phyloP scores from a whole-genome alignment of 2,888 invertebrate genomes.

The Caenorhabditis parvicauda region DNA sequence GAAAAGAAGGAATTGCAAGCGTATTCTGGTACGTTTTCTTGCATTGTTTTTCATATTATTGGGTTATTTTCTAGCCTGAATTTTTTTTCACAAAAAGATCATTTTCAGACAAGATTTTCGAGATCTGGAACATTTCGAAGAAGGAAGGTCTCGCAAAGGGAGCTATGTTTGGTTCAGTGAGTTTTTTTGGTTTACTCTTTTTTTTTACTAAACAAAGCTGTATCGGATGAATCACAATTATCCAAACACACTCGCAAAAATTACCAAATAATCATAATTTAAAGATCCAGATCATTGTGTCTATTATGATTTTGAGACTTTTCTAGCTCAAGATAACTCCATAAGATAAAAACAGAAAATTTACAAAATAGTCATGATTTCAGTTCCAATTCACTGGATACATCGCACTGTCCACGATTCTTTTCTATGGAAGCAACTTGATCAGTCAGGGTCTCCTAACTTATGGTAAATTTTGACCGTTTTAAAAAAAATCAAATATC shows the following conservation, averaged over 20 bases:
- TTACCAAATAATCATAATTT: not conserved
- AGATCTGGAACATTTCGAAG: slow-evolving; percentile 77
- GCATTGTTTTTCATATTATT: slow-evolving; percentile 68
- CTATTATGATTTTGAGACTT: not conserved
- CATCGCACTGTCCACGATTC: slow-evolving; percentile 53
- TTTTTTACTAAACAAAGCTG: not conserved
- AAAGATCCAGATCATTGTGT: not conserved
- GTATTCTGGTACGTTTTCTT: too few species aligned
- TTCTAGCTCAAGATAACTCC: not conserved
- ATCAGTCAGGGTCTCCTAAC: slow-evolving; percentile 57
- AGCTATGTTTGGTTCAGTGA: slow-evolving; percentile 82
- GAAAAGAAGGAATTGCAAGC: slow-evolving; percentile 75
- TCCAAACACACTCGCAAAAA: too few species aligned
- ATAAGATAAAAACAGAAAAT: not conserved
- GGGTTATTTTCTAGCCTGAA: slow-evolving; percentile 68
- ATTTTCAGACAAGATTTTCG: slow-evolving; percentile 71
- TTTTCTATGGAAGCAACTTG: slow-evolving; percentile 59
- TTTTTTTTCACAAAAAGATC: slow-evolving; percentile 33
- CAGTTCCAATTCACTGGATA: slow-evolving; percentile 61
- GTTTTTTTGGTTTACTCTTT: slow-evolving; percentile 14
- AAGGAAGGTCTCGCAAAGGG: slow-evolving; percentile 84
- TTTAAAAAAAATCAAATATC: slow-evolving; percentile 2
- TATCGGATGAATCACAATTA: too few species aligned
- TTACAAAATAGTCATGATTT: slow-evolving; percentile 8
- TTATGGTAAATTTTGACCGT: slow-evolving; percentile 36